Conservation (phyloP, 2,888 invertebrate species). For the Scaptodrosophila latifasciaeformis region DNA sequence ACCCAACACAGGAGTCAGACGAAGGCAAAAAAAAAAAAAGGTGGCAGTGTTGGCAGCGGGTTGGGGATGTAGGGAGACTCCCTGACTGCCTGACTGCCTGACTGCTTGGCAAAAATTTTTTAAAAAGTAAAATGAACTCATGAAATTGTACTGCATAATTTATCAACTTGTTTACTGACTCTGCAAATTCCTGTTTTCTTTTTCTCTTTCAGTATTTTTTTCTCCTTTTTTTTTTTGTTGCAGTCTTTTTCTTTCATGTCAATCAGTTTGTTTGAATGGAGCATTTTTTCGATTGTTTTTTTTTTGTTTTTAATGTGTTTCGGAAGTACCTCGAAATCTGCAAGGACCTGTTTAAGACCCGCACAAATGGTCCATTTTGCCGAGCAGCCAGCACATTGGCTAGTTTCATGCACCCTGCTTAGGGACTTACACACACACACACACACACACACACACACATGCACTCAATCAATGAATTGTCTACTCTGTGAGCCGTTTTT, state of each 20-base stretch:
- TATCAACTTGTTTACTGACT: constrained; percentile 49
- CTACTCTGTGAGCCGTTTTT: too few relatives aligned
- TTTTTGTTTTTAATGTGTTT: not conserved
- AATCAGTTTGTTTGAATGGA: constrained; percentile 2
- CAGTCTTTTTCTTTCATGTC: not conserved
- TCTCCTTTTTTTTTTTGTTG: not conserved
- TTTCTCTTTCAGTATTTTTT: not conserved
- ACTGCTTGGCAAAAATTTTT: constrained; percentile 12
- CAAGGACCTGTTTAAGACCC: too few relatives aligned
- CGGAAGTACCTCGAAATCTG: constrained; percentile 9
- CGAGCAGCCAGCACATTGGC: constrained; percentile 52
- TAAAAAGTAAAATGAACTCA: constrained; percentile 50
- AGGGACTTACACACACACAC: constrained; percentile 15
- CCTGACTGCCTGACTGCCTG: too few relatives aligned
- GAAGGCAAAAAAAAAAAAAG: not conserved
- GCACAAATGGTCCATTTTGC: constrained; percentile 3
- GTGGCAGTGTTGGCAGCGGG: too few relatives aligned
- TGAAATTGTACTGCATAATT: constrained; percentile 59
- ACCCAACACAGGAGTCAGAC: not conserved
- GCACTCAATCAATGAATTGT: too few relatives aligned
- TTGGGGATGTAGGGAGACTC: too few relatives aligned
- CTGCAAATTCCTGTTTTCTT: constrained; percentile 31
- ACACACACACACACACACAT: not conserved
- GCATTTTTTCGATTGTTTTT: not conserved
- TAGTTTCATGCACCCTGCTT: too few relatives aligned